Percentiles rank a stretch among this genome's conserved stretches.
These are phyloP conservation scores for Acrobasis suavella DNA, from an alignment of 2,888 invertebrate species.

Conservation along the genomic window DNA sequence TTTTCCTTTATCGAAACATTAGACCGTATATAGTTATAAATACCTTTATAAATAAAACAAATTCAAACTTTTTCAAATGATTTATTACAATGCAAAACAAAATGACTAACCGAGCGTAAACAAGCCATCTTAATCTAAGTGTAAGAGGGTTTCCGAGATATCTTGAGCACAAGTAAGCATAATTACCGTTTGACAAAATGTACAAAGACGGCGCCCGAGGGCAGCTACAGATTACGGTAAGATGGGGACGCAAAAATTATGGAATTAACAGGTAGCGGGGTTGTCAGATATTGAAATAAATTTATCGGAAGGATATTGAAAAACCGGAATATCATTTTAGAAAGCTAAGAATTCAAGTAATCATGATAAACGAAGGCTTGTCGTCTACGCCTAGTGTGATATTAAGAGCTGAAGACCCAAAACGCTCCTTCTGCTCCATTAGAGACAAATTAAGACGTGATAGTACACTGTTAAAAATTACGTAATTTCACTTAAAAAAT, in stretches of 20 bases:
- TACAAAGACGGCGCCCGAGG: conserved; percentile 24
- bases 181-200: conserved; percentile 29
- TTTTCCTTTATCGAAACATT: too few relatives aligned
- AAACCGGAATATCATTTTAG: too few relatives aligned
- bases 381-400: too few relatives aligned
- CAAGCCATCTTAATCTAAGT: conserved; percentile 5
- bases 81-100: background rate
- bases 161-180: conserved; percentile 22
- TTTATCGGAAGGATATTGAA: background rate
- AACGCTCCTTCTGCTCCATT: too few relatives aligned
- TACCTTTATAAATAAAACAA: too few relatives aligned
- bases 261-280: background rate
- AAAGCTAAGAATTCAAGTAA: too few relatives aligned
- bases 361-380: too few relatives aligned
- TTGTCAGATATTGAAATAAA: background rate
- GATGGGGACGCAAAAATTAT: conserved; percentile 2
- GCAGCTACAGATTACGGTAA: conserved; percentile 8
- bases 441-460: too few relatives aligned
- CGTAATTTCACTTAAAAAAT: too few relatives aligned
- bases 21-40: too few relatives aligned
- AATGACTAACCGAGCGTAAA: conserved; percentile 2
- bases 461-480: too few relatives aligned
- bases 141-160: conserved; percentile 1
- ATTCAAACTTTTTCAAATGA: background rate
- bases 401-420: too few relatives aligned